phyloP scores from a whole-genome alignment of 1,140 invertebrate species.

The Condylostylus longicornis region DNA sequence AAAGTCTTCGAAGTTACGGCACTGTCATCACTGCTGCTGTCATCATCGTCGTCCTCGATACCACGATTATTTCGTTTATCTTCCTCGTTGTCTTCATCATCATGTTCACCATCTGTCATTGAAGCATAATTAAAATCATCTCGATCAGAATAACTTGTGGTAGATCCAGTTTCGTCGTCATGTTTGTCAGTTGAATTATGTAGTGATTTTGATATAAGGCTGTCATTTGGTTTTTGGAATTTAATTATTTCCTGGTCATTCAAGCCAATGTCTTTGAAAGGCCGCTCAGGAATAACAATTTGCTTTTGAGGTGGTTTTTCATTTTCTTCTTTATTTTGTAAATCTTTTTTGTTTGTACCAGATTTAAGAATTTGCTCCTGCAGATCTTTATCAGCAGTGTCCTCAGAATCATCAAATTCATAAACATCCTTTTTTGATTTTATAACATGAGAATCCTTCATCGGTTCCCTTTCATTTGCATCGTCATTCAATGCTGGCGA shows the following conservation, averaged over 20 bases:
- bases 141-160: slow-evolving; percentile 27
- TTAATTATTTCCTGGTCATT: slow-evolving; percentile 26
- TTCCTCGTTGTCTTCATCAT: slow-evolving; percentile 2
- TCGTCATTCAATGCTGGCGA: too few relatives aligned
- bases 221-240: slow-evolving; percentile 26
- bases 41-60: too few relatives aligned
- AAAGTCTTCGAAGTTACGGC: slow-evolving; percentile 27
- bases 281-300: slow-evolving; percentile 26
- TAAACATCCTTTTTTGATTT: slow-evolving; percentile 35
- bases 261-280: slow-evolving; percentile 28
- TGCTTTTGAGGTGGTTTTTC: too few relatives aligned
- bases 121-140: slow-evolving; percentile 31
- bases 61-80: too few relatives aligned
- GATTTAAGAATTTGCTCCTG: too few relatives aligned
- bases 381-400: slow-evolving; percentile 12
- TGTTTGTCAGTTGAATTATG: slow-evolving; percentile 23
- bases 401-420: slow-evolving; percentile 33
- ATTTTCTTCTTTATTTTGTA: too few relatives aligned
- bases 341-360: too few relatives aligned
- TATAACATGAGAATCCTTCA: too few relatives aligned
- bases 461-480: too few relatives aligned
- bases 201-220: slow-evolving; percentile 6
- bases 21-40: slow-evolving; percentile 17
- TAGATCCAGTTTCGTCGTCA: slow-evolving; percentile 29
- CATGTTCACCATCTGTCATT: slow-evolving; percentile 20